These are phyloP conservation scores for Ciconia stormi DNA, from an alignment of 2,113 vertebrate genomes.

Conservation along the genomic window DNA sequence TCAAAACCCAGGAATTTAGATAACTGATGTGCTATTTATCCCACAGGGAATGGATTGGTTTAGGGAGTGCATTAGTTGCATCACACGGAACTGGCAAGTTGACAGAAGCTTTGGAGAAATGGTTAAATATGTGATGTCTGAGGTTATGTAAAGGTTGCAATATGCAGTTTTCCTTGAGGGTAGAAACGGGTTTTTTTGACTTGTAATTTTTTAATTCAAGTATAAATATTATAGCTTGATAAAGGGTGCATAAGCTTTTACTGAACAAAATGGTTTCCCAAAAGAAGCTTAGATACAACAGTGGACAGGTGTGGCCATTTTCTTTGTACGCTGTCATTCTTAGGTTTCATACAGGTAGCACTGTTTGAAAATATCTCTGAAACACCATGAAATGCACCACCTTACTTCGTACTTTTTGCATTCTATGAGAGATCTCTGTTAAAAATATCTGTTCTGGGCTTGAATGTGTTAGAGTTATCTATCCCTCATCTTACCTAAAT, in stretches of 20 bases:
- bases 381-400: neutral
- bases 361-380: neutral
- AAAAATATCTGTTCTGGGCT: neutral
- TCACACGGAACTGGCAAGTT: neutral
- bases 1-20: neutral
- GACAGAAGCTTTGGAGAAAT: neutral
- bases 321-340: neutral
- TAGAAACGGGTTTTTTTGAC: rapidly evolving
- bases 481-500: neutral
- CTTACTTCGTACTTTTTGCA: neutral
- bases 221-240: neutral
- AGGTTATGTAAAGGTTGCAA: neutral
- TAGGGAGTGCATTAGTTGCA: neutral
- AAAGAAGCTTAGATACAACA: neutral
- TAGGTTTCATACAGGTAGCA: neutral
- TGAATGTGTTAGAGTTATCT: neutral
- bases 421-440: neutral
- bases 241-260: neutral
- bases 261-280: neutral
- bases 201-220: neutral
- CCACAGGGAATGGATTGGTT: neutral
- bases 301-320: neutral
- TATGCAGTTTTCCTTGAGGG: neutral
- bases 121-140: neutral
- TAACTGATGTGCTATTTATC: neutral